These are phyloP conservation scores for Jaculus jaculus DNA, from an alignment of 2,113 vertebrate genomes.

Conservation along the genomic window DNA sequence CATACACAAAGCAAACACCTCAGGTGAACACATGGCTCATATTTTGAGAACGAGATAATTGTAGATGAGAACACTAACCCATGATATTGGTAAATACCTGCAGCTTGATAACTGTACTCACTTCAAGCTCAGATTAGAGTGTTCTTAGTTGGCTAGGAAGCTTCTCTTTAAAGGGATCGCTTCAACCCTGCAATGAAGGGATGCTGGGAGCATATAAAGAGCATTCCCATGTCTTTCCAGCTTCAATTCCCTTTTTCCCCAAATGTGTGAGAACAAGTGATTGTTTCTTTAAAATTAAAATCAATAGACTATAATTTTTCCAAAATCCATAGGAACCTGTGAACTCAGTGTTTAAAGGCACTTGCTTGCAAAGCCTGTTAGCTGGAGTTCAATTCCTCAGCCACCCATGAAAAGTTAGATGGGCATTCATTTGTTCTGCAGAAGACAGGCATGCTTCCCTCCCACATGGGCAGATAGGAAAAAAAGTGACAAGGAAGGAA, in stretches of 20 bases:
- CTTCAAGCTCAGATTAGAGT: conserved; percentile 21
- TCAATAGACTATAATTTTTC: background rate
- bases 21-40: background rate
- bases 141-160: conserved; percentile 23
- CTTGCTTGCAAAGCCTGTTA: too few relatives aligned
- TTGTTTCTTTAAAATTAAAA: conserved; percentile 13
- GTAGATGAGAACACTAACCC: conserved; percentile 21
- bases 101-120: conserved; percentile 15
- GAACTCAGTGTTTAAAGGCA: background rate
- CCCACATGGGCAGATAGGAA: too few relatives aligned
- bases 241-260: background rate
- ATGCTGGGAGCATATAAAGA: background rate
- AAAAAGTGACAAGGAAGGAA: conserved; percentile 17
- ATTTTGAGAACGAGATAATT: conserved; percentile 47
- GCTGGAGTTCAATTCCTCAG: too few relatives aligned
- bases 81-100: background rate
- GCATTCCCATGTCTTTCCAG: background rate
- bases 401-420: too few relatives aligned
- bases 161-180: conserved; percentile 34
- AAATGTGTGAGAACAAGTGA: background rate
- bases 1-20: conserved; percentile 11
- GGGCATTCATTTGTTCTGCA: too few relatives aligned
- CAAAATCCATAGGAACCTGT: conserved; percentile 8
- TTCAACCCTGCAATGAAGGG: conserved; percentile 6
- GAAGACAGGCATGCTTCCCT: too few relatives aligned